A percentile compares a stretch with the other conserved stretches of the same genome.
These are phyloP conservation scores for Spinus pinus DNA, from an alignment of 2,797 vertebrate genomes.

Conservation along the genomic window DNA sequence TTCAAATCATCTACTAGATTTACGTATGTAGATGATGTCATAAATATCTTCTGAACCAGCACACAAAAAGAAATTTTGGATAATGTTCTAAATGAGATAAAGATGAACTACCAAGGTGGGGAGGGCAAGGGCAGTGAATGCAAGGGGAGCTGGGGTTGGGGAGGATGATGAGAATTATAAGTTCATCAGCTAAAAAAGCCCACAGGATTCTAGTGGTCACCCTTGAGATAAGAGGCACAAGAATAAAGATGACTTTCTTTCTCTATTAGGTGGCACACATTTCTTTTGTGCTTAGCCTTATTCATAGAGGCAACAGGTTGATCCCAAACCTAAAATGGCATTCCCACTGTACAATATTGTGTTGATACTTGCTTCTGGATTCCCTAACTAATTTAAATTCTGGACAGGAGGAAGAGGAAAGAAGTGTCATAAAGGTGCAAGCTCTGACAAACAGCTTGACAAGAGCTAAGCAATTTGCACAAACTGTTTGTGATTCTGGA, in stretches of 20 bases:
- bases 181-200: neutral
- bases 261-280: neutral
- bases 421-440: neutral
- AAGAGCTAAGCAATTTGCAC: neutral
- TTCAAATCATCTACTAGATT: neutral
- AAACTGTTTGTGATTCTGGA: neutral
- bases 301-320: neutral
- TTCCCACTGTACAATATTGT: neutral
- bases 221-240: neutral
- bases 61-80: neutral
- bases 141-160: too few species aligned
- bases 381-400: neutral
- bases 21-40: neutral
- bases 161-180: neutral
- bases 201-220: neutral
- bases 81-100: neutral
- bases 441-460: neutral
- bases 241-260: neutral
- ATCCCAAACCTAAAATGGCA: neutral
- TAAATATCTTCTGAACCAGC: neutral
- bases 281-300: neutral
- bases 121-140: accelerated
- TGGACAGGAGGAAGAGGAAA: neutral
- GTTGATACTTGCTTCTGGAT: neutral
- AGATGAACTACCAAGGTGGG: neutral